Percentiles rank a stretch among this genome's conserved stretches.
These are phyloP conservation scores for Geodia barretti DNA, from an alignment of 37 sponge, comb jelly and placozoan genomes.

Conservation along the genomic window DNA sequence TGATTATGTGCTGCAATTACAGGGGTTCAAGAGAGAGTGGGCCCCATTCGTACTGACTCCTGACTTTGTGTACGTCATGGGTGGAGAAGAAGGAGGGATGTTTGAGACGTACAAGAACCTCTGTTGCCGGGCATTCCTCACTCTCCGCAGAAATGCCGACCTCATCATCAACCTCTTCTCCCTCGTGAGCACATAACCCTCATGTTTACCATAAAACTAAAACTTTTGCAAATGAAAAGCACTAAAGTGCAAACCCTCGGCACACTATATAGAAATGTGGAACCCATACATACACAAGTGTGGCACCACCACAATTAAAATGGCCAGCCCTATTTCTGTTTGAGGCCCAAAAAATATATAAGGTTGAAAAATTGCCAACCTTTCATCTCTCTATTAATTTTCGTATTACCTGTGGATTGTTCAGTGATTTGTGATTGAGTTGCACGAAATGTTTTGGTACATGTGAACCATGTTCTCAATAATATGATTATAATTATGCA, in stretches of 20 bases:
- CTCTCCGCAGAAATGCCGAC: conserved; percentile 71
- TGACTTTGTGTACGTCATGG: conserved; percentile 94
- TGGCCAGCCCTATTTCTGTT: no score
- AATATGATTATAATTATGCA: no score
- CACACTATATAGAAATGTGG: no score
- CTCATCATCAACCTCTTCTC: conserved; percentile 89
- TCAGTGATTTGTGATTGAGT: background rate
- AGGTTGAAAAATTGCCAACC: no score
- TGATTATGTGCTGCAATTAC: background rate
- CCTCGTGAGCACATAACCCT: conserved; percentile 48
- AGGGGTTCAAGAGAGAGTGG: conserved; percentile 93
- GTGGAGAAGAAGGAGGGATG: conserved; percentile 67
- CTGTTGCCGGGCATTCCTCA: conserved; percentile 77
- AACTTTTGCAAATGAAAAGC: no score
- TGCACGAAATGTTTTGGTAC: no score
- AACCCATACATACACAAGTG: no score
- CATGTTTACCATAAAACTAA: background rate
- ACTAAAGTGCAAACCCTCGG: no score
- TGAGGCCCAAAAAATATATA: no score
- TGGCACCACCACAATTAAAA: background rate
- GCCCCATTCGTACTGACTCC: conserved; percentile 95
- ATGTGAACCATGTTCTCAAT: no score
- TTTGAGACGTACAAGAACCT: conserved; percentile 76
- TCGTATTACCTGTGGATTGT: no score
- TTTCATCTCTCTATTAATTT: no score